Percentiles rank a stretch among this genome's conserved stretches.
These are phyloP conservation scores for Oscheius sp. DNA, from an alignment of 2,888 invertebrate species.

Conservation along the genomic window DNA sequence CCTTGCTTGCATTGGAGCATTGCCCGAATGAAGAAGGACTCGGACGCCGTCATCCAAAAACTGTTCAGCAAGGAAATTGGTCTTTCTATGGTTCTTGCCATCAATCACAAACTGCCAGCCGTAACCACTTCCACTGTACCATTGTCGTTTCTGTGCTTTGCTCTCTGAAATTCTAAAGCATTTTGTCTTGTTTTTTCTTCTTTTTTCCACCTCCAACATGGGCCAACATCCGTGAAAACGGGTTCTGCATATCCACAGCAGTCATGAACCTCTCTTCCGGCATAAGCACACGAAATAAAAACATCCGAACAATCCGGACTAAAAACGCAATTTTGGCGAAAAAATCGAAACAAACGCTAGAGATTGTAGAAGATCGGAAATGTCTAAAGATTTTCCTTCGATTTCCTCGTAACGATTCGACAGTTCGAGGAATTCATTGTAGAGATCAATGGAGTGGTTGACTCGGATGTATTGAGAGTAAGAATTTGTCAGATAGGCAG, in stretches of 20 bases:
- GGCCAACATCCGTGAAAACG: constrained; percentile 50
- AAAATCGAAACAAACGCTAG: constrained; percentile 33
- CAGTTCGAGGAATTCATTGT: constrained; percentile 20
- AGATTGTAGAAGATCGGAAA: constrained; percentile 32
- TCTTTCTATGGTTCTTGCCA: constrained; percentile 28
- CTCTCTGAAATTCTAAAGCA: constrained; percentile 41
- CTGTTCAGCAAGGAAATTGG: not conserved
- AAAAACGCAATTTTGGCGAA: not conserved
- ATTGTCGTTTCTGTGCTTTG: constrained; percentile 36
- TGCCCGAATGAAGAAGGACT: constrained; percentile 45
- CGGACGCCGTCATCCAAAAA: constrained; percentile 46
- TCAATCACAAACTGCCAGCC: constrained; percentile 53
- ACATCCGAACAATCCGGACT: constrained; percentile 46
- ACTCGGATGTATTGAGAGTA: constrained; percentile 21
- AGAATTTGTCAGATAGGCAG: constrained; percentile 36
- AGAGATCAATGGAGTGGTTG: not conserved
- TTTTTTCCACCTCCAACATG: constrained; percentile 37
- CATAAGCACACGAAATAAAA: constrained; percentile 50
- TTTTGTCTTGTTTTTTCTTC: not conserved
- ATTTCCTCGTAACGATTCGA: not conserved
- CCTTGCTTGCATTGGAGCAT: constrained; percentile 40
- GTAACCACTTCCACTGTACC: constrained; percentile 47
- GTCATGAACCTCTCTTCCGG: constrained; percentile 33
- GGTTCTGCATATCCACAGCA: constrained; percentile 43
- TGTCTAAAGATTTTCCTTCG: constrained; percentile 26